Evolutionary conservation across 2,797 vertebrate species (phyloP).

Genomic region (Amblyraja radiata): DNA sequence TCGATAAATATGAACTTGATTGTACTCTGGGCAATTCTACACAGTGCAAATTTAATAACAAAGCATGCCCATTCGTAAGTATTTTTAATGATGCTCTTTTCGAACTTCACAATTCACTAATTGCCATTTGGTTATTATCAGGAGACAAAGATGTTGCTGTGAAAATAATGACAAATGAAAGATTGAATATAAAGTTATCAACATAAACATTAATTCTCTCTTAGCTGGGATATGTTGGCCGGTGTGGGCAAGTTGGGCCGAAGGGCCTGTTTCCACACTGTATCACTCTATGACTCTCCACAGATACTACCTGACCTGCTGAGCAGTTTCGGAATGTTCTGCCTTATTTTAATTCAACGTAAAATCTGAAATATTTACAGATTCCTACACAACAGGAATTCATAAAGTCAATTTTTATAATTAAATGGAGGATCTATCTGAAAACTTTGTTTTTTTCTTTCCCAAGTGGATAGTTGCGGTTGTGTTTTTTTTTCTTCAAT

Average conservation of each 20-base stretch:
- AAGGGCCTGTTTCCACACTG: too few species aligned
- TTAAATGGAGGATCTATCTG: background rate
- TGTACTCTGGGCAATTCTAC: background rate
- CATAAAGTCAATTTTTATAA: background rate
- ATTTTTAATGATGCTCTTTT: background rate
- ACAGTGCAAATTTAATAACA: background rate
- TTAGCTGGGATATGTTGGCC: too few species aligned
- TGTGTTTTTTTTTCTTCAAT: background rate
- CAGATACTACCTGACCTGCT: too few species aligned
- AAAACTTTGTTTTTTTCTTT: background rate
- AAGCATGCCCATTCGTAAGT: background rate
- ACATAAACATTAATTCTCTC: too few species aligned
- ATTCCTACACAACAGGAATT: background rate
- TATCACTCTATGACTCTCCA: too few species aligned
- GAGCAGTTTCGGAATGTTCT: too few species aligned
- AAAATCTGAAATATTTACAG: background rate
- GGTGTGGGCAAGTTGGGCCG: too few species aligned
- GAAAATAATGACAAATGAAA: too few species aligned
- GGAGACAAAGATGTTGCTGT: background rate
- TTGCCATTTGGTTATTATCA: background rate
- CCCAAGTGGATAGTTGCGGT: background rate
- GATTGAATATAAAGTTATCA: too few species aligned
- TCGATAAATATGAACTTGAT: background rate
- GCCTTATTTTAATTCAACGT: background rate
- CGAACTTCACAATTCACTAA: background rate